These are phyloP conservation scores for Hormaphis cornu DNA, from an alignment of 1,140 invertebrate species.

Conservation along the genomic window DNA sequence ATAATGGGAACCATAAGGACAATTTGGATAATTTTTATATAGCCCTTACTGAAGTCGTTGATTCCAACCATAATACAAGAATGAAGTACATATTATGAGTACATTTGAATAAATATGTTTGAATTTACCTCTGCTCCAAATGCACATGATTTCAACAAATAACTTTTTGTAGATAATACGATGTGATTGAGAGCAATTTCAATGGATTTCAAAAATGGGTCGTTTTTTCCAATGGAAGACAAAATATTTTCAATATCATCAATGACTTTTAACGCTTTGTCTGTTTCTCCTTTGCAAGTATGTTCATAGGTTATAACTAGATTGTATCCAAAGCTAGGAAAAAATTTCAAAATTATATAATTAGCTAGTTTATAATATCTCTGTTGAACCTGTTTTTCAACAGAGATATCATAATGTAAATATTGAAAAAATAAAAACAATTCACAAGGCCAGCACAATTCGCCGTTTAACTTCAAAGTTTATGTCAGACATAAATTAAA, in stretches of 20 bases:
- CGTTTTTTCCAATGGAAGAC: not conserved
- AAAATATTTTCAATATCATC: not conserved
- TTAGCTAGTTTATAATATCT: too few relatives aligned
- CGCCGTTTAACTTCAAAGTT: not conserved
- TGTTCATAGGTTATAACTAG: constrained; percentile 17
- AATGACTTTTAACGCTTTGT: not conserved
- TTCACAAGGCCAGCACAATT: not conserved
- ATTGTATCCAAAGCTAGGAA: not conserved
- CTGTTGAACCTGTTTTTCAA: too few relatives aligned
- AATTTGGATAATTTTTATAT: too few relatives aligned
- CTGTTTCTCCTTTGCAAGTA: not conserved
- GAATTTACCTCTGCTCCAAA: not conserved
- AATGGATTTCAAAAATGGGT: not conserved
- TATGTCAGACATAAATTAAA: not conserved
- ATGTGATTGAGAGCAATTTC: not conserved
- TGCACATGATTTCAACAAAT: not conserved
- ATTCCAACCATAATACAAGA: too few relatives aligned
- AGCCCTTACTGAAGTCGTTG: too few relatives aligned
- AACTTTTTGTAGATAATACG: not conserved
- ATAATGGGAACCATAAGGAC: too few relatives aligned
- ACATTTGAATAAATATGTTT: not conserved
- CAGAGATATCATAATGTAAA: too few relatives aligned
- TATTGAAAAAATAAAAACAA: too few relatives aligned
- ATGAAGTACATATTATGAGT: not conserved
- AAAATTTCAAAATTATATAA: not conserved